phyloP scores from a whole-genome alignment of 2,113 vertebrate species.

The Scytalopus superciliaris region DNA sequence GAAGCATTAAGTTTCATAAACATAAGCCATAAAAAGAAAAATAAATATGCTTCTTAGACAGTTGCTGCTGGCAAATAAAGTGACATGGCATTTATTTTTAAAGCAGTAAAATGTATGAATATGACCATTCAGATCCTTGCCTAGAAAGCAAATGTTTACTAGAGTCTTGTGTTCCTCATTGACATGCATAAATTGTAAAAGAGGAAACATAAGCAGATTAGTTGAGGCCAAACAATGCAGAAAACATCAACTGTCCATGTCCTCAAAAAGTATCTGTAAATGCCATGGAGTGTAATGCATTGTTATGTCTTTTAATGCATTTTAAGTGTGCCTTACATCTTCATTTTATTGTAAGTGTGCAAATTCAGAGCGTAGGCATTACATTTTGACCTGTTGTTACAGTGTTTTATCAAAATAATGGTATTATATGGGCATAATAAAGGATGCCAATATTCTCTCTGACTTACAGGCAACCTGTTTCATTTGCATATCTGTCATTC shows the following conservation, averaged over 20 bases:
- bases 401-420: constrained; percentile 20
- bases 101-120: constrained; percentile 12
- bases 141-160: neutral
- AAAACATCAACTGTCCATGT: neutral
- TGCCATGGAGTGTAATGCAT: neutral
- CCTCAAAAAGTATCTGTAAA: neutral
- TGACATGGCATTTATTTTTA: constrained; percentile 38
- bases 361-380: constrained; percentile 8
- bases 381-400: neutral
- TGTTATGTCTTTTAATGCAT: neutral
- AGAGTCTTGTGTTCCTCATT: neutral
- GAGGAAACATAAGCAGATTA: neutral
- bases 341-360: neutral
- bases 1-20: constrained; percentile 20
- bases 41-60: neutral
- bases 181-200: neutral
- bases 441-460: constrained; percentile 13
- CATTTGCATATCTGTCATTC: constrained; percentile 56
- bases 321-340: constrained; percentile 1
- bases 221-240: neutral
- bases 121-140: neutral
- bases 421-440: constrained; percentile 16
- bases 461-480: constrained; percentile 23
- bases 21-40: neutral
- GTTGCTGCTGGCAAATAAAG: neutral